A percentile compares a stretch with the other conserved stretches of the same genome.
Evolutionary conservation across 2,888 invertebrate species (phyloP).

Genomic region (Apamea anceps): DNA sequence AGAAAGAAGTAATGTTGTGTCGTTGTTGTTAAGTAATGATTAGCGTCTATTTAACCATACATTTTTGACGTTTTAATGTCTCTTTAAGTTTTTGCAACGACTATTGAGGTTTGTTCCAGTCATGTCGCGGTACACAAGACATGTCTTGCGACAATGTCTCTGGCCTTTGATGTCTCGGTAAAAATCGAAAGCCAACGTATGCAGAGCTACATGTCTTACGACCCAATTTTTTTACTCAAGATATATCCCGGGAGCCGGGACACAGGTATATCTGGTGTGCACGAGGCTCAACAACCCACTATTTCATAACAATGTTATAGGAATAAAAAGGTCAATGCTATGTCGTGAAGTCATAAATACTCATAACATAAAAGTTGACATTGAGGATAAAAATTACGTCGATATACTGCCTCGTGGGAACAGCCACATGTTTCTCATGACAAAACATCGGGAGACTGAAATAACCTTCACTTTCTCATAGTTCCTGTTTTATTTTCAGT

Average conservation of each 20-base stretch:
- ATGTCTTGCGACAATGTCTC: neutral
- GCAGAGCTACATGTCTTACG: neutral
- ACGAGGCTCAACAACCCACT: slow-evolving; percentile 31
- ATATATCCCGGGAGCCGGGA: too few relatives aligned
- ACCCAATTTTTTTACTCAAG: neutral
- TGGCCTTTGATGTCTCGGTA: neutral
- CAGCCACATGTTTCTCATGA: slow-evolving; percentile 25
- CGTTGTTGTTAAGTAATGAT: neutral
- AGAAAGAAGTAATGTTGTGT: neutral
- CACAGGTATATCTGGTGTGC: neutral
- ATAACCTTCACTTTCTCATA: slow-evolving; percentile 10
- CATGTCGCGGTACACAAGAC: neutral
- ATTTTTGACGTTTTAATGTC: neutral
- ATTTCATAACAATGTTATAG: slow-evolving; percentile 31
- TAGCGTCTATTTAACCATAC: neutral
- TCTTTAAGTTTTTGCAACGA: neutral
- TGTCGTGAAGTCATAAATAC: slow-evolving; percentile 47
- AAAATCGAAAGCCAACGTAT: neutral
- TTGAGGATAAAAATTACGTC: slow-evolving; percentile 26
- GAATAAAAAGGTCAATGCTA: slow-evolving; percentile 47
- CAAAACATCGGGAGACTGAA: slow-evolving; percentile 10
- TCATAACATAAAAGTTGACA: slow-evolving; percentile 23
- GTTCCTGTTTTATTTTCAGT: slow-evolving; percentile 23
- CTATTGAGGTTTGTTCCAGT: neutral
- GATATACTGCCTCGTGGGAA: slow-evolving; percentile 32